Conservation (phyloP, 2,797 vertebrate genomes). For the Ceryle rudis region DNA sequence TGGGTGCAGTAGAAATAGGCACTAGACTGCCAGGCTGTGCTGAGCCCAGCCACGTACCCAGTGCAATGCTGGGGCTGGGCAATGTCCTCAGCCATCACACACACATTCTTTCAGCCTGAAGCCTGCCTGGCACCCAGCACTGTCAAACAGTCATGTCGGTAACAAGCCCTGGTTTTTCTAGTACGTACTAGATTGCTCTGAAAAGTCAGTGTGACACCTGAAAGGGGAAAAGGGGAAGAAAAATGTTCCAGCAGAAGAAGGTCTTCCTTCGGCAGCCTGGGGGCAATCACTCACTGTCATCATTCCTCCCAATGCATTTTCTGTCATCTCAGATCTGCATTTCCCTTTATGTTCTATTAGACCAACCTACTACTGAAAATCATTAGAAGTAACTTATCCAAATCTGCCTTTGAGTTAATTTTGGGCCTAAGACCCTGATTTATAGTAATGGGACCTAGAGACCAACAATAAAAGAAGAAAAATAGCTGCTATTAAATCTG, state of each 20-base stretch:
- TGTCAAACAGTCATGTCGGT: background rate
- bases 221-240: background rate
- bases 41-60: background rate
- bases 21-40: background rate
- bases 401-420: conserved; percentile 28
- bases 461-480: conserved; percentile 52
- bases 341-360: background rate
- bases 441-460: background rate
- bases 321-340: background rate
- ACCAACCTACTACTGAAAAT: conserved; percentile 18
- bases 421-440: conserved; percentile 18
- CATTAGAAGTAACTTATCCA: conserved; percentile 1
- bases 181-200: background rate
- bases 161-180: fast-evolving
- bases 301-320: fast-evolving
- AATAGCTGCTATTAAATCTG: conserved; percentile 51
- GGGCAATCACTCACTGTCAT: background rate
- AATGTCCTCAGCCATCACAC: background rate
- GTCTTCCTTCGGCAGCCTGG: background rate
- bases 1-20: background rate
- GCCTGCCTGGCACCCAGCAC: background rate
- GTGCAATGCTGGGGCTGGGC: background rate
- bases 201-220: background rate
- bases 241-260: background rate
- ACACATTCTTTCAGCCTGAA: background rate